Conservation (phyloP, 1,140 invertebrate genomes). For the Sinella curviseta region DNA sequence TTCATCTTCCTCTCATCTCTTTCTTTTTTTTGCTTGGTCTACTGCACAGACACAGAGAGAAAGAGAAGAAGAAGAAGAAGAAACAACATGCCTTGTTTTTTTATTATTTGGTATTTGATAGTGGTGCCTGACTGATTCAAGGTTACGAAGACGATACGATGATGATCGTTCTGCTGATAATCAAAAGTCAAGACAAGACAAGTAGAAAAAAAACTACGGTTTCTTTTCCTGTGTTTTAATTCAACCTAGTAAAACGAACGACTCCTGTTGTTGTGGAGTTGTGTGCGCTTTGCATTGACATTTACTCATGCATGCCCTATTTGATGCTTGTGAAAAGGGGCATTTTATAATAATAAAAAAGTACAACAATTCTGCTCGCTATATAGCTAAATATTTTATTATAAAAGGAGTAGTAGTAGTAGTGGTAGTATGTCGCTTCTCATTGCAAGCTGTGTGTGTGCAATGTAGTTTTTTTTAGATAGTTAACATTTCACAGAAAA, state of each 20-base stretch:
- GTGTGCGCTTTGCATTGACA: background rate
- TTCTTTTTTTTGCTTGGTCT: background rate
- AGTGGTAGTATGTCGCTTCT: too few relatives aligned
- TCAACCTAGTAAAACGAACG: slow-evolving; percentile 13
- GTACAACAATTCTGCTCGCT: background rate
- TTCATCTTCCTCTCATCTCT: background rate
- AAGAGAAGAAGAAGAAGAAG: background rate
- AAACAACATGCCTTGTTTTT: background rate
- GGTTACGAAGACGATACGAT: slow-evolving; percentile 6
- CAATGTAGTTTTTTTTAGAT: too few relatives aligned
- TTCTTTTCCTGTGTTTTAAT: slow-evolving; percentile 23
- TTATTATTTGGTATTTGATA: background rate
- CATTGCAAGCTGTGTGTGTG: too few relatives aligned
- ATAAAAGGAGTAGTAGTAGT: too few relatives aligned
- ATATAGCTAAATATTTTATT: background rate
- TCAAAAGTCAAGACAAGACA: background rate
- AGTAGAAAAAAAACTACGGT: slow-evolving; percentile 8
- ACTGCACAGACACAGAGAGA: too few relatives aligned
- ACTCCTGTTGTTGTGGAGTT: background rate
- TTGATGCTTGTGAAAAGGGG: background rate
- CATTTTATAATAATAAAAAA: background rate
- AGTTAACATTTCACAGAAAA: too few relatives aligned
- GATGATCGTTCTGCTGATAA: background rate
- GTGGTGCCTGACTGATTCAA: slow-evolving; percentile 20
- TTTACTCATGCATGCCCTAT: background rate